phyloP scores from a whole-genome alignment of 2,888 invertebrate genomes.

The Thysanoteuthis rhombus region DNA sequence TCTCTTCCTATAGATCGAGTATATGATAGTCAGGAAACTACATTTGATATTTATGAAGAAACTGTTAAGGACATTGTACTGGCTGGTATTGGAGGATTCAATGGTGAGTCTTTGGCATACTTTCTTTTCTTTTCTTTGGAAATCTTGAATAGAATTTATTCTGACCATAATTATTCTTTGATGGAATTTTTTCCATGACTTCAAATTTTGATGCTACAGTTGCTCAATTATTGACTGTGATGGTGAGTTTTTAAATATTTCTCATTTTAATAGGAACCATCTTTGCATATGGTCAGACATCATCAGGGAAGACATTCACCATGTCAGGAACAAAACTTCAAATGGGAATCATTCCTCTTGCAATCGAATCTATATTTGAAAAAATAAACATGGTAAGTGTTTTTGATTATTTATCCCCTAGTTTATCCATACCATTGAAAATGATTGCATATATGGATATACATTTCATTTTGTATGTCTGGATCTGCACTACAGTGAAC shows the following conservation, averaged over 20 bases:
- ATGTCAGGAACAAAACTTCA: slow-evolving; percentile 74
- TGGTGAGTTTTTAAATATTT: neutral
- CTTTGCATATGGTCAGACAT: slow-evolving; percentile 91
- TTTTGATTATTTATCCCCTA: too few species aligned
- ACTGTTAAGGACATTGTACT: slow-evolving; percentile 59
- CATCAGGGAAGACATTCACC: slow-evolving; percentile 75
- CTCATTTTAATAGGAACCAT: slow-evolving; percentile 76
- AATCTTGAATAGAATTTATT: too few species aligned
- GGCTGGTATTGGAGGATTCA: slow-evolving; percentile 56
- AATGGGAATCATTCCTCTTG: slow-evolving; percentile 80
- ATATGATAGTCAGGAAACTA: slow-evolving; percentile 54
- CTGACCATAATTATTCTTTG: too few species aligned
- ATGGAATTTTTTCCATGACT: too few species aligned
- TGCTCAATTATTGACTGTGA: too few species aligned
- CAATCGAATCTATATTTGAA: slow-evolving; percentile 72
- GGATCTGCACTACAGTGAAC: too few species aligned
- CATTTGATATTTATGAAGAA: slow-evolving; percentile 56
- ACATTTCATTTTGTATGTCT: too few species aligned
- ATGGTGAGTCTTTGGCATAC: slow-evolving; percentile 47
- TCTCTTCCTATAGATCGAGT: slow-evolving; percentile 56
- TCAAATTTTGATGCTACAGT: too few species aligned
- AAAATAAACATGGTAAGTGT: slow-evolving; percentile 63
- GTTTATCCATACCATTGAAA: too few species aligned
- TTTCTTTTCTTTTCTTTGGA: neutral
- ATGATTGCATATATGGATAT: too few species aligned